A percentile compares a stretch with the other conserved stretches of the same genome.
These are phyloP conservation scores for Phrynosoma platyrhinos DNA, from an alignment of 2,113 vertebrate genomes.

Conservation along the genomic window DNA sequence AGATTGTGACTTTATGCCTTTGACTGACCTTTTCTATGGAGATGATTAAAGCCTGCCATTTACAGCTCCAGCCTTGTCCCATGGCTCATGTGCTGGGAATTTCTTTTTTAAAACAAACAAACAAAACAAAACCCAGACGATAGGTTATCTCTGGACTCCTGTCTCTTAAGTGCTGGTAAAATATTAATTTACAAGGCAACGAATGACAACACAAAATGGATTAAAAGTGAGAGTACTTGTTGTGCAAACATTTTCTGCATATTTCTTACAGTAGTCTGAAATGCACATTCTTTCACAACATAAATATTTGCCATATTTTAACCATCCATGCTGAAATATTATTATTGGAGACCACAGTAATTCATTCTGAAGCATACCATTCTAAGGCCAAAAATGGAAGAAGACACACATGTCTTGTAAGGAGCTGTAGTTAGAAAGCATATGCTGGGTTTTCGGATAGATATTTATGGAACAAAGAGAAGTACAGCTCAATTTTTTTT, in stretches of 20 bases:
- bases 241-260: neutral
- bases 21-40: constrained; percentile 55
- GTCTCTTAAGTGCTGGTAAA: constrained; percentile 41
- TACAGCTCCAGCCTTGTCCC: constrained; percentile 55
- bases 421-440: constrained; percentile 49
- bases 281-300: constrained; percentile 9
- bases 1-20: constrained; percentile 34
- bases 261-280: constrained; percentile 33
- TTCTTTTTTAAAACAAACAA: constrained; percentile 30
- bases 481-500: constrained; percentile 60
- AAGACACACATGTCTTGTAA: constrained; percentile 38
- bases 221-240: constrained; percentile 14
- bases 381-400: constrained; percentile 50
- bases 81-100: constrained; percentile 34
- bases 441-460: constrained; percentile 57
- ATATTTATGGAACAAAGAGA: constrained; percentile 67
- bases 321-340: constrained; percentile 32
- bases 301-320: constrained; percentile 35
- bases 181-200: constrained; percentile 52
- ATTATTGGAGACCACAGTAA: constrained; percentile 21
- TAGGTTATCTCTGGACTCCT: constrained; percentile 48
- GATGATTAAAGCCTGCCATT: constrained; percentile 59
- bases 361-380: constrained; percentile 53
- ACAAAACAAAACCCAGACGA: constrained; percentile 9
- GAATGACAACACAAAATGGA: constrained; percentile 28